phyloP scores from a whole-genome alignment of 2,888 invertebrate genomes.

The Idaea aversata region DNA sequence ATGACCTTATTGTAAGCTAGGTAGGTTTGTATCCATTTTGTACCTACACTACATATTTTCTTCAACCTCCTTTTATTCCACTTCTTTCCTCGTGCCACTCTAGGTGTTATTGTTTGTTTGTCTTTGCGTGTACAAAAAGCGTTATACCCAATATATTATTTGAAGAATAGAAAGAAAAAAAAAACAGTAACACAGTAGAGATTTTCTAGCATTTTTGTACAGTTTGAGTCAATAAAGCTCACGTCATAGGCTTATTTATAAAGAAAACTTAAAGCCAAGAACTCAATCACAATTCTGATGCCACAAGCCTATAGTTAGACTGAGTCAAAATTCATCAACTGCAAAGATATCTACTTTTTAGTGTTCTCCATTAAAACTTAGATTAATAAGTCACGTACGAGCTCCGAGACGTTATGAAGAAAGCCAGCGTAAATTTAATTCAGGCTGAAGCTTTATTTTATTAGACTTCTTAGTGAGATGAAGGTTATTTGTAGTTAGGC shows the following conservation, averaged over 20 bases:
- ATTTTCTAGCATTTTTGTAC: not conserved
- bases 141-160: too few species aligned
- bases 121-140: too few species aligned
- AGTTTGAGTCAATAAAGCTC: not conserved
- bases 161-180: too few species aligned
- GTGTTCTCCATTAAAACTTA: constrained; percentile 22
- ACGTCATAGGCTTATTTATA: too few species aligned
- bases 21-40: too few species aligned
- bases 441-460: constrained; percentile 8
- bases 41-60: too few species aligned
- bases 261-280: too few species aligned
- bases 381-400: constrained; percentile 23
- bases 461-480: constrained; percentile 4
- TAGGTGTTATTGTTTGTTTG: too few species aligned
- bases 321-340: not conserved
- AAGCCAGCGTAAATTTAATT: constrained; percentile 2
- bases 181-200: not conserved
- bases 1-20: not conserved
- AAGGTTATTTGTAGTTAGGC: constrained; percentile 1
- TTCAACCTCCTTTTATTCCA: too few species aligned
- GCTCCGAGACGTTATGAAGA: constrained; percentile 11
- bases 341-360: constrained; percentile 6
- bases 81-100: too few species aligned
- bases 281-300: not conserved
- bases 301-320: not conserved